These are phyloP conservation scores for Drosophila virilis DNA, from an alignment of 1,140 invertebrate genomes.

Conservation along the genomic window DNA sequence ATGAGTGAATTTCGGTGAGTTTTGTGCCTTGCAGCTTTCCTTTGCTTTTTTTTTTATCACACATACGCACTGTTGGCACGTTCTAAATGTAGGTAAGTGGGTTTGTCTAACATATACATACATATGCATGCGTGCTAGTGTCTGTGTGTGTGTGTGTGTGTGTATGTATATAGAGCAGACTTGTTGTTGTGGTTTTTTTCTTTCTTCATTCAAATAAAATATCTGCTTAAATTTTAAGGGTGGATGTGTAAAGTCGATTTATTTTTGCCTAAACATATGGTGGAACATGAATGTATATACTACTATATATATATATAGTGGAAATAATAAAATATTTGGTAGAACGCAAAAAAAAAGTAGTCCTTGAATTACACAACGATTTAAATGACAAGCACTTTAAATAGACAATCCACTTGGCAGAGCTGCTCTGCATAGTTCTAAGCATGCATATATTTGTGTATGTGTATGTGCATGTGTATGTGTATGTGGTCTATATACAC, in stretches of 20 bases:
- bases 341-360: not conserved
- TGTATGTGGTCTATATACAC: constrained; percentile 28
- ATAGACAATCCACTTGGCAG: constrained; percentile 14
- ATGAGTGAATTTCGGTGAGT: constrained; percentile 56
- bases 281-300: not conserved
- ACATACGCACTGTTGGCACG: constrained; percentile 71
- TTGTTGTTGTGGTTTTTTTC: constrained; percentile 65
- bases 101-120: constrained; percentile 19
- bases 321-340: not conserved
- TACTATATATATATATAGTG: not conserved
- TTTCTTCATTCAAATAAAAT: not conserved
- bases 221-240: not conserved
- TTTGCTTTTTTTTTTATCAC: constrained; percentile 53
- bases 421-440: not conserved
- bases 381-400: not conserved
- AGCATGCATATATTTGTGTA: not conserved
- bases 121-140: constrained; percentile 24
- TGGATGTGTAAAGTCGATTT: not conserved
- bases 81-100: constrained; percentile 76
- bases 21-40: constrained; percentile 19
- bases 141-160: constrained; percentile 18
- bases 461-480: not conserved
- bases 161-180: constrained; percentile 54
- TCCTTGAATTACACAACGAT: constrained; percentile 28
- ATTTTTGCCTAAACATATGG: not conserved